Evolutionary conservation across 2,797 vertebrate species (phyloP), one percentile per base, ranked within the genome.

Genomic region (Spatula versicolor): DNA sequence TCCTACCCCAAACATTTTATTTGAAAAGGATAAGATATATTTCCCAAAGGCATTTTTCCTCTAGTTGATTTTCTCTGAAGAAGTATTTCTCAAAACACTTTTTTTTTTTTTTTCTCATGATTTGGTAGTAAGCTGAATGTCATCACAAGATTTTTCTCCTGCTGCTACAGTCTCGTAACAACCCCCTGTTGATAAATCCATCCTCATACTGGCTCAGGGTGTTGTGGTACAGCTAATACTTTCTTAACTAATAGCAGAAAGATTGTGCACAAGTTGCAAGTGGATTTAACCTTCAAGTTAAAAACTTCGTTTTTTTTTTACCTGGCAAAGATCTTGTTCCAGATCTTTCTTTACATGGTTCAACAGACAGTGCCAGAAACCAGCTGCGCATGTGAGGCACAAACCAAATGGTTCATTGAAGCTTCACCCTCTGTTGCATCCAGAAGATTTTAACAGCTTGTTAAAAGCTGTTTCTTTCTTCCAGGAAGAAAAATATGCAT

Each of bases 291-390:
- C 48, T 72, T 83, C 54, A 81, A 59, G 63, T 48, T 48, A 48
- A 48, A 48, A 48, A 4, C 46, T 9, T 76, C 20, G 13, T 14
- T 35, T 74, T 86, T 74, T 86, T 88, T 86, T 88, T 8, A 39
- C 50, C 92, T 92, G 55, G 33, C n/a, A 68, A 82, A 45, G 66
- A 62, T 63, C 25, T 86, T 83, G 22, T 80, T 62, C 68, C 67
- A 91, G 56, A 39, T 80, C 31, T 83, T 87, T 84, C 63, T 83
- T 82, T 92, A 82, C 39, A 66, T 91, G 9, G 2, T 73, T 28
- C 28, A 64, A 83, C 78, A 73, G n/a, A 62, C 90, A 76, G 39
- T 92, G 66, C 43, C 75, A 94, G 85, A 90, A 95, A 58, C 9
- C 13, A 89, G 46, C 26, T 50, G 20, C n/a, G 46, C 33, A 20